A percentile compares a stretch with the other conserved stretches of the same genome.
These are phyloP conservation scores for Pteropus alecto DNA, from an alignment of 2,113 vertebrate genomes.

Conservation along the genomic window DNA sequence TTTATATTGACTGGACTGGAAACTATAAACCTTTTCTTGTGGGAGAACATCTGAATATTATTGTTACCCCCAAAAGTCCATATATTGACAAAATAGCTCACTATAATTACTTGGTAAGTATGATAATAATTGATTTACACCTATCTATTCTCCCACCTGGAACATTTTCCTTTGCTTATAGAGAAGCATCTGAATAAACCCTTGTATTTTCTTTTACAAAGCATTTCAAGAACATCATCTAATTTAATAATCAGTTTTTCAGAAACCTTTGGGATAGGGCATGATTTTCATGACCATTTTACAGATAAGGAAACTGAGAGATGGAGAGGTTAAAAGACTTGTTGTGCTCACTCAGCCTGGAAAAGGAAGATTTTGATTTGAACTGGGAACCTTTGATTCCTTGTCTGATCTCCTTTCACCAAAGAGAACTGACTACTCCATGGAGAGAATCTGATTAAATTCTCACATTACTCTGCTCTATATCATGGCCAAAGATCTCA, in stretches of 20 bases:
- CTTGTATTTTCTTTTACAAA: background rate
- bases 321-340: background rate
- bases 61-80: slow-evolving; percentile 83
- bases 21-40: slow-evolving; percentile 79
- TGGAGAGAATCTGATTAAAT: background rate
- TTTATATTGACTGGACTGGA: slow-evolving; percentile 89
- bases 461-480: background rate
- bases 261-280: background rate
- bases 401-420: background rate
- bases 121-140: background rate
- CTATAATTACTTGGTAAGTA: slow-evolving; percentile 92
- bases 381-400: background rate
- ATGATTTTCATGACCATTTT: background rate
- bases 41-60: slow-evolving; percentile 81
- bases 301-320: background rate
- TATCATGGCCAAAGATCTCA: background rate
- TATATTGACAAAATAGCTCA: slow-evolving; percentile 83
- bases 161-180: background rate
- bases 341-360: background rate
- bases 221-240: background rate
- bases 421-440: background rate
- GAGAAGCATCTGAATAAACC: background rate
- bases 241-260: background rate
- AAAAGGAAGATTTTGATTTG: background rate
- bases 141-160: background rate